Base-by-base conservation (phyloP, 2,888 invertebrate genomes). In the Clostera curtula region DNA sequence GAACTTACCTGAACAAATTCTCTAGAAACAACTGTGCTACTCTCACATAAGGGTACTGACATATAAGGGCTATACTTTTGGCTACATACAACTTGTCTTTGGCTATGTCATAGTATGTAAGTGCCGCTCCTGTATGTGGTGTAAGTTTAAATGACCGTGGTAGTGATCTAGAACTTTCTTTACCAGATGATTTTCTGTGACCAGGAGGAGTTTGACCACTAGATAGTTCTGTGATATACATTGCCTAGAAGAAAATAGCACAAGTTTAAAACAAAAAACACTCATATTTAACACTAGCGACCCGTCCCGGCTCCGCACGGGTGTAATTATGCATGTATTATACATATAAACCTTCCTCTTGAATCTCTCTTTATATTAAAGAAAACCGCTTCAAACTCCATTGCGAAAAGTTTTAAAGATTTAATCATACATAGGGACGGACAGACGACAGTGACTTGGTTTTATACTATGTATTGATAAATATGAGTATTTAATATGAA, bases 11-110 rank as follows among this genome's bases (percentile, higher is more conserved):
- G 80, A 93, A 93, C 51, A 97, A 87, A 86, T 94, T 93, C 59
- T 89, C 90, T 66, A 97, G 88, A 82, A 97, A 95, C 62, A 91
- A 86, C 74, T 92, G 90, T 30, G 95, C 90, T 42, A 95, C 93
- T 70, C 92, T 89, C 25, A 96, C 91, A 74, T 96, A 95, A 13
- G 98, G 95, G 52, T 93, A 89, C 72, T 95, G 95, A 62, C 95
- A 94, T 55, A 98, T 90, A 40, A 98, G 88, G 44, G 93, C 93
- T 69, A 99, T 93, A 75, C 95, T 93, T 87, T 98, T 98, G 51
- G 96, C 93, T 61, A 97, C 98, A 84, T 91, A 96, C 42, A 99
- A 87, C 75, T 93, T 93, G 85, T 98, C 98, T 86, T 95, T 95
- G 71, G 91, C 89, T 59, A 94, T 90, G 79, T 98, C 97, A 77